Percentiles rank a stretch among this genome's conserved stretches.
These are phyloP conservation scores for Heliconius erato DNA, from an alignment of 2,888 invertebrate genomes.

Conservation along the genomic window DNA sequence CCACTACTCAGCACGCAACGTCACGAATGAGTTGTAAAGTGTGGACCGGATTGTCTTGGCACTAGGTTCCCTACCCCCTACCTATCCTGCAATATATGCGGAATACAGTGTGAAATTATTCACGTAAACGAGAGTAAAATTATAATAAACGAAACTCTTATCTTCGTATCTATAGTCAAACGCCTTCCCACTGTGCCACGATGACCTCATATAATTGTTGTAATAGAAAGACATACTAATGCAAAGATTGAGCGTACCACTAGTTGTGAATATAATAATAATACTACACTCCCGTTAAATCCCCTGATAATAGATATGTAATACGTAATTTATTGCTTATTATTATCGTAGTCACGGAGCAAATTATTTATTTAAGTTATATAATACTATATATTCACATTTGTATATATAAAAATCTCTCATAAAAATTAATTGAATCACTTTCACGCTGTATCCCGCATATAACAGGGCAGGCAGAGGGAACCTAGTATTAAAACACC, in stretches of 20 bases:
- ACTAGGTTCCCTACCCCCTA: too few species aligned
- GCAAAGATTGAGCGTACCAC: background rate
- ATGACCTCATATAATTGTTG: background rate
- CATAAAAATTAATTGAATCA: too few species aligned
- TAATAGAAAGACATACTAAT: background rate
- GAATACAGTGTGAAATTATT: background rate
- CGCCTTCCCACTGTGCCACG: background rate
- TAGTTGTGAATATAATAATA: conserved; percentile 1
- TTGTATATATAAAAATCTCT: too few species aligned
- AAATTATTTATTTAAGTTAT: background rate
- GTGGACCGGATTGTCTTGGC: too few species aligned
- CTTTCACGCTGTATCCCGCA: too few species aligned
- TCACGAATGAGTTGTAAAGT: too few species aligned
- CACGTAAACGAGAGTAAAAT: background rate
- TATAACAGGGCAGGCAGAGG: too few species aligned
- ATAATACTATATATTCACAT: too few species aligned
- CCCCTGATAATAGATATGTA: conserved; percentile 14
- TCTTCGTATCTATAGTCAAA: background rate
- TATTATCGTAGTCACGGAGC: background rate
- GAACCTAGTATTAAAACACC: too few species aligned
- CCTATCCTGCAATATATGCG: too few species aligned
- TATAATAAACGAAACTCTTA: background rate
- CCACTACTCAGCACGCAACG: too few species aligned
- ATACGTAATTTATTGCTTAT: conserved; percentile 14
- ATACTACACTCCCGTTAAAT: background rate